Evolutionary conservation across 1,140 invertebrate species (phyloP).

Genomic region (Hypsibius dujardini): DNA sequence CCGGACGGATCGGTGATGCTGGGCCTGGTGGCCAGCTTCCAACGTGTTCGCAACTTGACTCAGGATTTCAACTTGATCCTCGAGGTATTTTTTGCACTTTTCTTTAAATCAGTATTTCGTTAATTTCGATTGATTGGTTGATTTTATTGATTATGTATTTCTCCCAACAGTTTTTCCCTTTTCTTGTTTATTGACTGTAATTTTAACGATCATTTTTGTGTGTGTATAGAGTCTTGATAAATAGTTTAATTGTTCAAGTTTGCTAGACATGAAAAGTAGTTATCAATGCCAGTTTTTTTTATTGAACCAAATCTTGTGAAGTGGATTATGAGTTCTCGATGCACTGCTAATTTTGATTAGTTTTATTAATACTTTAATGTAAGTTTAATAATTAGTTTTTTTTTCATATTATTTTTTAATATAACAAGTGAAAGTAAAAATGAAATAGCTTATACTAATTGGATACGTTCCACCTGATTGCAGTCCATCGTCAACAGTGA

Average conservation of each 20-base stretch:
- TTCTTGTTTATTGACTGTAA: no score
- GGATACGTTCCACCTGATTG: not conserved
- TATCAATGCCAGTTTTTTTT: not conserved
- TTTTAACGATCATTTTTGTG: not conserved
- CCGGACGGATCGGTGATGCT: constrained; percentile 76
- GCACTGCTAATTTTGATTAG: not conserved
- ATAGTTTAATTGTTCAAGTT: not conserved
- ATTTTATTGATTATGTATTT: not conserved
- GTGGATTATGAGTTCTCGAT: not conserved
- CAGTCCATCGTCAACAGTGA: not conserved
- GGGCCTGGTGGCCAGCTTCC: constrained; percentile 81
- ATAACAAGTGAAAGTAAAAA: not conserved
- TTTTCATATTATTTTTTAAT: not conserved
- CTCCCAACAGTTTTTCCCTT: no score
- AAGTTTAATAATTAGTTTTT: not conserved
- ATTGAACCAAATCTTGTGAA: not conserved
- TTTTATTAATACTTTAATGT: not conserved
- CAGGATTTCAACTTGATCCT: constrained; percentile 62
- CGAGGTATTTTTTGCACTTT: constrained; percentile 26
- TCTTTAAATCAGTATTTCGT: constrained; percentile 11
- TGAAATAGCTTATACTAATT: not conserved
- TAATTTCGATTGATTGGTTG: constrained; percentile 17
- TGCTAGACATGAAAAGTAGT: not conserved
- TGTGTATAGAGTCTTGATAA: not conserved
- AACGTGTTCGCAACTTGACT: constrained; percentile 69